A percentile compares a stretch with the other conserved stretches of the same genome.
Evolutionary conservation across 1,140 invertebrate genomes (phyloP).

Genomic region (Diplogasteroides magnus): DNA sequence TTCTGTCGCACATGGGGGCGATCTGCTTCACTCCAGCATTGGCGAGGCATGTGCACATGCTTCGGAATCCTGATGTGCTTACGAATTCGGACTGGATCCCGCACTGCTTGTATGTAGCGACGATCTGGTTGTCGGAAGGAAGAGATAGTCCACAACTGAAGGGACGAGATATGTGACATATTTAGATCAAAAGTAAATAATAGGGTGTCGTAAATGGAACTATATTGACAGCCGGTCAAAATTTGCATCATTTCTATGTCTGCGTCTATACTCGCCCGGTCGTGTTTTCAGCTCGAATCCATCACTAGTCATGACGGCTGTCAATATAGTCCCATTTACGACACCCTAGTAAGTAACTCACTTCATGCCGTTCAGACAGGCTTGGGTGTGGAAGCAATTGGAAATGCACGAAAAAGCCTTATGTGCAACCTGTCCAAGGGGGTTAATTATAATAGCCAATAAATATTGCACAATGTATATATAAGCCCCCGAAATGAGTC

Average conservation of each 20-base stretch:
- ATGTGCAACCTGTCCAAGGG: background rate
- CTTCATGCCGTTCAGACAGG: conserved; percentile 29
- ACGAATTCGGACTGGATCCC: conserved; percentile 33
- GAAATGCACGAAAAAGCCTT: background rate
- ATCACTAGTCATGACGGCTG: too few species aligned
- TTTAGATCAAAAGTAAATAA: background rate
- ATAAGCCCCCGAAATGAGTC: too few species aligned
- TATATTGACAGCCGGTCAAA: too few species aligned
- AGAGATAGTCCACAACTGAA: conserved; percentile 32
- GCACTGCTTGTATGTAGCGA: conserved; percentile 28
- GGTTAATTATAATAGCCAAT: background rate
- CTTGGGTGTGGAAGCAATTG: background rate
- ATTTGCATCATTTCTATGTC: too few species aligned
- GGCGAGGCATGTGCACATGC: conserved; percentile 28
- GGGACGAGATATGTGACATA: background rate
- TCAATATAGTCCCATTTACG: too few species aligned
- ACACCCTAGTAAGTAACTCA: too few species aligned
- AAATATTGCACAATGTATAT: background rate
- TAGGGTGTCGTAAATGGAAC: too few species aligned
- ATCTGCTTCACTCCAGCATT: too few species aligned
- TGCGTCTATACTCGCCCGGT: too few species aligned
- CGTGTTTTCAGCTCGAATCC: too few species aligned
- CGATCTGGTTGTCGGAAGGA: conserved; percentile 29
- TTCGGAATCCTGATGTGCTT: conserved; percentile 28
- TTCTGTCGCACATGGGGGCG: too few species aligned